A percentile compares a stretch with the other conserved stretches of the same genome.
phyloP scores from a whole-genome alignment of 2,797 vertebrate genomes.

The Choloepus didactylus region DNA sequence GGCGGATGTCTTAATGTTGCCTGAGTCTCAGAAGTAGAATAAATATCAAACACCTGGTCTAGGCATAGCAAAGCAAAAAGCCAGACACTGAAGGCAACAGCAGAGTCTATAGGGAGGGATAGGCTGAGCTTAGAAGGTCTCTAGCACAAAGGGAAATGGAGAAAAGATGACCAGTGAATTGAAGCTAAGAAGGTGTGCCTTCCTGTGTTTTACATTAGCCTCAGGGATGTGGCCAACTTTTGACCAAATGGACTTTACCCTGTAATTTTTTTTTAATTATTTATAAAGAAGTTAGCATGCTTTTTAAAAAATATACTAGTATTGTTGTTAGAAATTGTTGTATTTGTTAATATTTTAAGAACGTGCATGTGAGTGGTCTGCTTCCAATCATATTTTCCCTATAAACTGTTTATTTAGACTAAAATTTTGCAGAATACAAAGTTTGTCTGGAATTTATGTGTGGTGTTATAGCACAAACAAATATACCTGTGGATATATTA shows the following conservation, averaged over 20 bases:
- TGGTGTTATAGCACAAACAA: background rate
- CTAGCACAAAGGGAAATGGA: background rate
- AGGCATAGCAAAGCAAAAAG: background rate
- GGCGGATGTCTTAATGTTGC: background rate
- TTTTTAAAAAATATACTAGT: background rate
- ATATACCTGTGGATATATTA: background rate
- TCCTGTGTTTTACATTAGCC: background rate
- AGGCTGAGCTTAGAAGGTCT: background rate
- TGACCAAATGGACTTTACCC: background rate
- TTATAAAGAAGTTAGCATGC: background rate
- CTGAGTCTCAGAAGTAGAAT: background rate
- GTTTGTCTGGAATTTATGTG: background rate
- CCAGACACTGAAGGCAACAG: background rate
- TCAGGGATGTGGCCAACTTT: background rate
- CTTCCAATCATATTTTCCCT: background rate
- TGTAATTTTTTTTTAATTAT: no score
- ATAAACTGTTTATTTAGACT: background rate
- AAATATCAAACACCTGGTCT: conserved; percentile 4
- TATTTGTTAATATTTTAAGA: background rate
- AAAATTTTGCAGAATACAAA: background rate
- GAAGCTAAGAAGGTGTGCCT: background rate
- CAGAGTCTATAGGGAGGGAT: background rate
- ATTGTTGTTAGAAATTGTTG: background rate
- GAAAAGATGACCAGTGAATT: background rate
- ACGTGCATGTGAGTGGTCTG: background rate